Percentiles rank a stretch among this genome's conserved stretches.
Evolutionary conservation across 2,797 vertebrate genomes (phyloP).

Genomic region (Pitangus sulphuratus): DNA sequence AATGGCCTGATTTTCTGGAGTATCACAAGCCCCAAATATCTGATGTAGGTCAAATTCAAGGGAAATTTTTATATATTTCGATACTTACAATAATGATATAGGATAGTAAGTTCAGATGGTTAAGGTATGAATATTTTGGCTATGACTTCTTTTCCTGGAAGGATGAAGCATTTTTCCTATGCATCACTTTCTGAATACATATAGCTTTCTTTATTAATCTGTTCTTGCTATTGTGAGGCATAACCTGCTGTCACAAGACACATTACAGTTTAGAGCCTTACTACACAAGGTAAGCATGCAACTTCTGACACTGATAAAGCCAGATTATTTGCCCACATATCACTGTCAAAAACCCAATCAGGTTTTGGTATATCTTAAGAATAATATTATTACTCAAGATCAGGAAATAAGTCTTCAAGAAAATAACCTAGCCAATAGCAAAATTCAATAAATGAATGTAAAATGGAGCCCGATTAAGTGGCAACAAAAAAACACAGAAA

Average conservation of each 20-base stretch:
- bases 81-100: background rate
- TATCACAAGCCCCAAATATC: background rate
- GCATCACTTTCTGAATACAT: background rate
- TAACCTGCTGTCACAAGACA: background rate
- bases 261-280: background rate
- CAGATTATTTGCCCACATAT: slow-evolving; percentile 9
- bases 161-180: background rate
- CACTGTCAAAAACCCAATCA: background rate
- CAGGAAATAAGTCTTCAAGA: background rate
- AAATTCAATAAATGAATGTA: background rate
- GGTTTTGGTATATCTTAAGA: background rate
- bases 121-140: background rate
- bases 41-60: background rate
- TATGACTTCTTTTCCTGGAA: background rate
- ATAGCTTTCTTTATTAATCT: background rate
- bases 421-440: background rate
- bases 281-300: background rate
- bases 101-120: background rate
- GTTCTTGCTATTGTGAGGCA: background rate
- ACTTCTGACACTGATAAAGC: background rate
- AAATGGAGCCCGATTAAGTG: background rate
- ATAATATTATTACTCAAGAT: background rate
- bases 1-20: background rate
- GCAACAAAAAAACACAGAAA: background rate
- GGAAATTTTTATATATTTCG: background rate